Base-by-base conservation (phyloP, 92 coral and sea anemone species). In the Phenganax stokvisi region DNA sequence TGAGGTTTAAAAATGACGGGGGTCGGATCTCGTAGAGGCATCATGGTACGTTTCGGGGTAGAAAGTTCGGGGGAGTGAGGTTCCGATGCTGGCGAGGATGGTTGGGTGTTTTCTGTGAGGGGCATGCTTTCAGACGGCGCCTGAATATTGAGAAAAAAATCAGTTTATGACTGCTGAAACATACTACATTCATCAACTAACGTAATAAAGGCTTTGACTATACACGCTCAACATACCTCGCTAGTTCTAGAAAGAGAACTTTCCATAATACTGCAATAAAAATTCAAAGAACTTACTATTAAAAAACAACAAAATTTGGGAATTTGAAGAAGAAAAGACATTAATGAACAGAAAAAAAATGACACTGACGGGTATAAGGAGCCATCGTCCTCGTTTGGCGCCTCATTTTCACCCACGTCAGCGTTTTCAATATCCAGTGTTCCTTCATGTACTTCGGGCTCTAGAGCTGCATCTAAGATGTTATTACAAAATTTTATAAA, bases 21-120 rank as follows among this genome's bases (percentile, higher is more conserved):
- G 62, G 75, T 53, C 57, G 60, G 10, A 57, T 57, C 70, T 60
- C 81, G 81, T 60, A 76, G 70, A 58, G 81, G 81, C 81, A 76
- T 76, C 53, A 76, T 57, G 69, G 51, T 57, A 2, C 56, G 52
- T 76, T 58, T 28, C 54, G 56, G 57, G 5, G 54, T 12, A 6
- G 81, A 31, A 55, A 51, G 79, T 2, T 30, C 3, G 1, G 54
- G 20, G 12, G 31, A 20, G 54, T 12, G 51, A 52, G 69, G 53
- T 15, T 25, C 25, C 11, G 69, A 2, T 8, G 66, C 47, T 20
- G 80, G 80, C 16, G 54, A 30, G 11, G 70, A 11, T 3, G 70
- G 56, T 76, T 76, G 11, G 16, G 53, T 68, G 16, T 6, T 68
- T 27, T 51, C 20, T 6, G 10, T 8, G 11, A 52, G 31, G 47